A percentile compares a stretch with the other conserved stretches of the same genome.
These are phyloP conservation scores for Gortyna flavago DNA, from an alignment of 2,888 invertebrate genomes.

Conservation along the genomic window DNA sequence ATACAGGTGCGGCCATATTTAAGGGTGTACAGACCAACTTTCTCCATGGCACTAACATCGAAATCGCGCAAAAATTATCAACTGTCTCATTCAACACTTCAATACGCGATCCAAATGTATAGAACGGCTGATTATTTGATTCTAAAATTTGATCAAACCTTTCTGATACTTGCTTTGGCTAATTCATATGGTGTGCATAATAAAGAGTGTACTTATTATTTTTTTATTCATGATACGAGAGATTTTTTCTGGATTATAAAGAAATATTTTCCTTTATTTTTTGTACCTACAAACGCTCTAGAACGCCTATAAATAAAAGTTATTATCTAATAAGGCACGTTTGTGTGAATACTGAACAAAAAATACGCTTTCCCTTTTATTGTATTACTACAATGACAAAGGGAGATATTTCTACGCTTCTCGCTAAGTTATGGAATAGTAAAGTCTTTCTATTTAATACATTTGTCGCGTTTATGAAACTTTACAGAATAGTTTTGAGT, in stretches of 20 bases:
- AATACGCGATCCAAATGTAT: no score
- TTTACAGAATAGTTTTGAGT: neutral
- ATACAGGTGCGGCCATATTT: no score
- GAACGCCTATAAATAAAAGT: conserved; percentile 5
- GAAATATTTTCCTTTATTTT: neutral
- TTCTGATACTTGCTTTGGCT: no score
- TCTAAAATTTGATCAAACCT: no score
- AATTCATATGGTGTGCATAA: neutral
- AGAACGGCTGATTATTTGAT: no score
- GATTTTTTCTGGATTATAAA: neutral
- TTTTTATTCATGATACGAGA: neutral
- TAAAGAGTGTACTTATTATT: neutral
- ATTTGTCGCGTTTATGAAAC: conserved; percentile 6
- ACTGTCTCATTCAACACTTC: no score
- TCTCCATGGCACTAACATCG: no score
- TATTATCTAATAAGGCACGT: conserved; percentile 28
- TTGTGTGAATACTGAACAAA: conserved; percentile 25
- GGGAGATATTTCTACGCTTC: conserved; percentile 13
- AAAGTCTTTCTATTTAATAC: conserved; percentile 19
- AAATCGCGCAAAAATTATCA: no score
- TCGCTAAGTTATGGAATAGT: conserved; percentile 3
- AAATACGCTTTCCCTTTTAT: conserved; percentile 42
- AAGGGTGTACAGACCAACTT: no score
- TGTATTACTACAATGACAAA: conserved; percentile 30
- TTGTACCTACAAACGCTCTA: neutral